phyloP scores from a whole-genome alignment of 2,113 vertebrate species.

The Probosciger aterrimus region DNA sequence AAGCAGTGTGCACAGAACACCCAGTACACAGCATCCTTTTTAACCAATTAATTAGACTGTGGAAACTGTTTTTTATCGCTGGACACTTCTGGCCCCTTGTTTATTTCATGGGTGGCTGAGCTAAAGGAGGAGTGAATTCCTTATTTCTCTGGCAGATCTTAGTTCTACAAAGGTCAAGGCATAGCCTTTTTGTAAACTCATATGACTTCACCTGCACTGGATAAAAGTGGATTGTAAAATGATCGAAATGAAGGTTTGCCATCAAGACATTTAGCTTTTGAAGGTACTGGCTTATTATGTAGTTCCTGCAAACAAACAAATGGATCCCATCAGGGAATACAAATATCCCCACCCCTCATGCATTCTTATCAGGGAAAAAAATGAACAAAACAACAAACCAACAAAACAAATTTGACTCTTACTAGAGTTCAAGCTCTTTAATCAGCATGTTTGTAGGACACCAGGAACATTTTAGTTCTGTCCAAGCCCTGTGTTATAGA shows the following conservation, averaged over 20 bases:
- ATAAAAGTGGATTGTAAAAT: background rate
- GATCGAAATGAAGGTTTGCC: background rate
- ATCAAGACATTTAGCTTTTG: background rate
- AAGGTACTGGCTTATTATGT: background rate
- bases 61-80: background rate
- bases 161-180: background rate
- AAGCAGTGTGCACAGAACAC: accelerated
- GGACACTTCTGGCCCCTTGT: background rate
- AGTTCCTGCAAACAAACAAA: background rate
- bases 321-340: background rate
- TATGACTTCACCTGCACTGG: background rate
- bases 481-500: background rate
- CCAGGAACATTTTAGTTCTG: background rate
- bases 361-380: background rate
- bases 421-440: background rate
- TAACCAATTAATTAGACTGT: background rate
- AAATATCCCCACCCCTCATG: background rate
- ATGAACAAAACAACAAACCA: background rate
- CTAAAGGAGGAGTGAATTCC: background rate
- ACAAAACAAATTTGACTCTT: background rate
- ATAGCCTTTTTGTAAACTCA: background rate
- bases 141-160: background rate
- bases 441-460: background rate
- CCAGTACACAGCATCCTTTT: background rate
- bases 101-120: background rate